Base-by-base conservation (phyloP, 2,797 vertebrate species). In the Lacerta bilineata region DNA sequence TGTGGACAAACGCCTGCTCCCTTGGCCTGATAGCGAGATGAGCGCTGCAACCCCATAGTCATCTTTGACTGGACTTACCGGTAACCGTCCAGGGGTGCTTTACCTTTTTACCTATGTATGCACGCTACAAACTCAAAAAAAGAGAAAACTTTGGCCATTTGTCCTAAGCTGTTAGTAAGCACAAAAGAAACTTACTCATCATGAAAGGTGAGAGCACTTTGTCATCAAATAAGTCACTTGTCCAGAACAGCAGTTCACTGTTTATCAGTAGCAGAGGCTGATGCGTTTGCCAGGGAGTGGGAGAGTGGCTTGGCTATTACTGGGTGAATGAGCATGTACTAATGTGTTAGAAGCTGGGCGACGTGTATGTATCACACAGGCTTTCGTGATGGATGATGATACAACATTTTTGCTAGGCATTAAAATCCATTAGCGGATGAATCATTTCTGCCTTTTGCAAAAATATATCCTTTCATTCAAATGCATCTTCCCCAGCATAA, bases 401-500 rank as follows among this genome's bases (percentile, higher is more conserved):
- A 94, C 91, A 43, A 85, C 83, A 76, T 77, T 36, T 92, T 90
- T 91, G 91, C 94, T 91, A 94, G 92, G 82, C 91, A 83, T 88
- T 71, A 90, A 93, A 89, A 94, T 91, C 78, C 89, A 93, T 95
- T 90, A 91, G 39, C 68, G 84, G 72, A 87, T 95, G 93, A 96
- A 91, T 95, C 95, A 95, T 83, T 90, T 90, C 74, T 27, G 55
- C 92, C 91, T 94, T 94, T 92, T 95, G 92, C 91, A 95, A 93
- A 92, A 92, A 91, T 71, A 72, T 84, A 91, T 93, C 94, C 89
- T 93, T 92, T 50, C 85, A 68, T 20, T 83, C 72, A 88, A 83
- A 83, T 29, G 27, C 25, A 68, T 43, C 9, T 46, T 55, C 23
- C 80, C 43, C 61, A 83, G 71, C 69, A 90, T 43, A 15, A 92